Base-by-base conservation (phyloP, 2,888 invertebrate species). In the Acleris holmiana region DNA sequence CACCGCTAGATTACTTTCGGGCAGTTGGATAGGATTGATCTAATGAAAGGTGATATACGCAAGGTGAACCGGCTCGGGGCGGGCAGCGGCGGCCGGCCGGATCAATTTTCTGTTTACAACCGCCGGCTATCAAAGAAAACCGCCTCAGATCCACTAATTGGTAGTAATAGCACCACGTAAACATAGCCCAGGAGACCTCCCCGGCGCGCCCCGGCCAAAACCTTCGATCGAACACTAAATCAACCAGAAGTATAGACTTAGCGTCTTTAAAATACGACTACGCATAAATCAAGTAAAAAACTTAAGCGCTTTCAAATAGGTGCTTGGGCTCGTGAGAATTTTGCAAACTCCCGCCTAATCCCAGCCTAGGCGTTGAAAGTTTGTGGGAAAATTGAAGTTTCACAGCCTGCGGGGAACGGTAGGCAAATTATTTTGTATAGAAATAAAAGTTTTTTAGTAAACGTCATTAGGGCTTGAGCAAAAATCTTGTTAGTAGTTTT, bases 31-130 rank as follows among this genome's bases (percentile, higher is more conserved):
- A 54, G 53, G 68, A 77, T 68, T 73, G 73, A 77, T 75, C 76
- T 76, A 80, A 80, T 76, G 77, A 76, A 78, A 80, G 70, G 69
- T 69, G 74, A 74, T 72, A 69, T 67, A 62, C 64, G 62, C 55
- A 66, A 67, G 56, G 61, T 61, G 67, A 51, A 40, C 61, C 61
- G 61, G 61, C 79, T 77, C 70, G 80, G 71, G 78, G 88, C 55
- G 56, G 47, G 18, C 56, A 25, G 49, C 58, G 51, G 90, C 85
- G 88, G 88, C 85, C 72, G 72, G 69, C 70, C 73, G 76, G 84
- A 87, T 90, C 89, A 89, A 89, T 90, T 91, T 89, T 86, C 85
- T 87, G 83, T 88, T 88, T 85, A 89, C 85, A 85, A 78, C 84
- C 82, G 79, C 75, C 76, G 79, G 76, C 80, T 82, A 83, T 90